Evolutionary conservation across 2,888 invertebrate genomes (phyloP), one percentile per base, ranked within the genome.

Genomic region (Notocelia uddmanniana): DNA sequence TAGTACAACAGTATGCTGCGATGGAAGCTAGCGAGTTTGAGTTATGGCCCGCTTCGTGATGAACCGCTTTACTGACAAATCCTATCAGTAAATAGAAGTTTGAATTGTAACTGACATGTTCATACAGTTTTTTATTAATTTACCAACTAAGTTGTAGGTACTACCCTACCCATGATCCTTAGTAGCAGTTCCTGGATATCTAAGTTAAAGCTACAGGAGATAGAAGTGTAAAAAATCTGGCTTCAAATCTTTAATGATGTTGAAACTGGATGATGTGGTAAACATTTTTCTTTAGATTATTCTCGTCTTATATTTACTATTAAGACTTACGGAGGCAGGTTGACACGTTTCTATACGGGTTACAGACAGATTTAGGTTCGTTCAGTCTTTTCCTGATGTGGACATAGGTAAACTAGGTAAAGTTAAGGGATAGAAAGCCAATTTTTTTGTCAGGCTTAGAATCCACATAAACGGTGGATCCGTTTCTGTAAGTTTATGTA

Each of bases 21-120:
- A 80, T 86, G 85, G 87, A 82, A 88, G 88, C 88, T 83, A 83
- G 84, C 82, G 45, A 55, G 54, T 62, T 74, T 83, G 81, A 85
- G 77, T 85, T 83, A 85, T 82, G 84, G 79, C 73, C 78, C 67
- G 77, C 78, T 76, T 80, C 81, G 83, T 85, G 87, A 86, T 84
- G 82, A 77, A 82, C 84, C 79, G 79, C 78, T 78, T 80, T 79
- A 81, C 77, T 80, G 77, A 79, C 78, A 60, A 69, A 69, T 68
- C 69, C 67, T 74, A 69, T 69, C 63, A 50, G 34, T 55, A 21
- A 37, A 60, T 21, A 41, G 23, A 34, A 57, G 55, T 57, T 72
- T 67, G 45, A 21, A 58, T 45, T 48, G 48, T 55, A 34, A 55
- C 62, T 69, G 64, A 64, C 23, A 57, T 18, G 21, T 58, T 13